A percentile compares a stretch with the other conserved stretches of the same genome.
Evolutionary conservation across 2,113 vertebrate genomes (phyloP).

Genomic region (Montifringilla adamsi): DNA sequence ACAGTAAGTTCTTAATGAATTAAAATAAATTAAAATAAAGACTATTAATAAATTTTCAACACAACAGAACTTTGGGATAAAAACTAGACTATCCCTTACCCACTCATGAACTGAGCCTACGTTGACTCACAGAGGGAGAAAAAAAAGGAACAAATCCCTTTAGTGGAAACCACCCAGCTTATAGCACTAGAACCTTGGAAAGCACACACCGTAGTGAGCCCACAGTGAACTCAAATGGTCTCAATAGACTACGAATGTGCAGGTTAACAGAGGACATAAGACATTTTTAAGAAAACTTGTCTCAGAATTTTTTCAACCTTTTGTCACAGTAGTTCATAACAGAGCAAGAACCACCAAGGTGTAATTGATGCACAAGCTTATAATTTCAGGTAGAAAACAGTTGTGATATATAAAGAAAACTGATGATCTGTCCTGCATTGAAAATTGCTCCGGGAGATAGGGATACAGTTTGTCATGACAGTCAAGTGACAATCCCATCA

Average conservation of each 20-base stretch:
- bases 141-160: neutral
- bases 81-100: neutral
- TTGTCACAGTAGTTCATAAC: neutral
- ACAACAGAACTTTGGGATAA: neutral
- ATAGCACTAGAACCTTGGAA: neutral
- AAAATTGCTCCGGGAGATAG: neutral
- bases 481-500: neutral
- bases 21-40: neutral
- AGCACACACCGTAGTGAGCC: neutral
- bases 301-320: neutral
- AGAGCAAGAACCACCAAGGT: neutral
- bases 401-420: neutral
- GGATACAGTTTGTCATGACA: neutral
- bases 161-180: neutral
- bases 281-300: neutral
- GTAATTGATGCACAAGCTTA: neutral
- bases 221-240: neutral
- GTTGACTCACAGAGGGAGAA: fast-evolving
- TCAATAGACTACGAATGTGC: neutral
- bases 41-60: neutral
- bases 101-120: neutral
- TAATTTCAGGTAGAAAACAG: neutral
- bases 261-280: neutral
- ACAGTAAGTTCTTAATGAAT: neutral
- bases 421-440: neutral